Evolutionary conservation across 2,113 vertebrate species (phyloP).

Genomic region (Chauna torquata): DNA sequence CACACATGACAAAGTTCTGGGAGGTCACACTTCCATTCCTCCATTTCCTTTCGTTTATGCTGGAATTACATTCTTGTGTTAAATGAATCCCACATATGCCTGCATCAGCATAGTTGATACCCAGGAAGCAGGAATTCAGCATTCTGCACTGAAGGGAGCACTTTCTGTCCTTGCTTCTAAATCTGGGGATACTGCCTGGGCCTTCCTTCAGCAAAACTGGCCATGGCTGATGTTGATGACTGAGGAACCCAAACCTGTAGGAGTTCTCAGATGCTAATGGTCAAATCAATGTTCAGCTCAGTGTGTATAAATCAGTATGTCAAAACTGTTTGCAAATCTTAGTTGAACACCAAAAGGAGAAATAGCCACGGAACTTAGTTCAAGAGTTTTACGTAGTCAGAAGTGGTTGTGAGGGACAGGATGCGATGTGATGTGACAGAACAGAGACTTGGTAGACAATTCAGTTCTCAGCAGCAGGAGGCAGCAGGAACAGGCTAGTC

Average conservation of each 20-base stretch:
- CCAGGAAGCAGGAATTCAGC: background rate
- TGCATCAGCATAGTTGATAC: background rate
- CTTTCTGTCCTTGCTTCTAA: background rate
- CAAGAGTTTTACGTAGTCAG: background rate
- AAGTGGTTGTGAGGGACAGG: background rate
- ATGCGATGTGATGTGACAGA: background rate
- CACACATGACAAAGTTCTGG: background rate
- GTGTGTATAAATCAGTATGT: background rate
- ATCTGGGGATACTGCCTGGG: background rate
- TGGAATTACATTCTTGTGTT: background rate
- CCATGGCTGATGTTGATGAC: background rate
- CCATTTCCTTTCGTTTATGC: background rate
- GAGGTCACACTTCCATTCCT: background rate
- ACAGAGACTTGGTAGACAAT: fast-evolving
- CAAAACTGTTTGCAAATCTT: background rate
- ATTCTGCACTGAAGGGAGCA: background rate
- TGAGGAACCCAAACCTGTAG: background rate
- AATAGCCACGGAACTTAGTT: background rate
- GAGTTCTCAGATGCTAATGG: background rate
- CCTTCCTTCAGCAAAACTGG: background rate
- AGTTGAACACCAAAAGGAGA: background rate
- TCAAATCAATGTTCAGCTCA: background rate
- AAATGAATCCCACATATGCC: background rate
- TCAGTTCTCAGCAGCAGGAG: background rate
- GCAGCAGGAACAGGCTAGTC: background rate